Evolutionary conservation across 1,140 invertebrate species (phyloP).

Genomic region (Wasmannia auropunctata): DNA sequence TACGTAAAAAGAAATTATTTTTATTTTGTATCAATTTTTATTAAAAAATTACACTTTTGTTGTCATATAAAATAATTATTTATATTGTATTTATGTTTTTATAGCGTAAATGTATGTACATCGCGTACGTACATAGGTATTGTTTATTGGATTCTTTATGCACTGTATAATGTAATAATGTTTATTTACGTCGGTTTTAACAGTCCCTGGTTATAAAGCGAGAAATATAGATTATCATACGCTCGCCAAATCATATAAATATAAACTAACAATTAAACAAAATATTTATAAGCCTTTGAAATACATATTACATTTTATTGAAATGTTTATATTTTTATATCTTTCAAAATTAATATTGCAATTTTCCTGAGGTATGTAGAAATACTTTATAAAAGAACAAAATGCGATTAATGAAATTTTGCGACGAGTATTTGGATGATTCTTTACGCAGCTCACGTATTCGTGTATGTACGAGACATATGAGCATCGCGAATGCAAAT

Average conservation of each 20-base stretch:
- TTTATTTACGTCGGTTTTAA: background rate
- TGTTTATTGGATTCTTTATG: no score
- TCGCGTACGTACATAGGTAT: no score
- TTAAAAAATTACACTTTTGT: no score
- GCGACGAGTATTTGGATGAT: slow-evolving; percentile 18
- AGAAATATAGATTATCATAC: background rate
- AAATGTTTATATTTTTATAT: background rate
- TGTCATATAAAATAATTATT: no score
- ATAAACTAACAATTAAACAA: background rate
- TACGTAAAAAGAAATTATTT: no score
- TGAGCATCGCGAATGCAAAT: slow-evolving; percentile 48
- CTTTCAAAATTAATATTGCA: background rate
- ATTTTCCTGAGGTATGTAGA: background rate
- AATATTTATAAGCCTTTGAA: background rate
- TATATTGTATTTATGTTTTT: no score
- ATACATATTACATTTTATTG: background rate
- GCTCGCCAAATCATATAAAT: background rate
- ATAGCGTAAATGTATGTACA: no score
- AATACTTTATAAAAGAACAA: background rate
- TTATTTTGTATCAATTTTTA: no score
- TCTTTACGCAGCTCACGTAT: slow-evolving; percentile 43
- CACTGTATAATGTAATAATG: no score
- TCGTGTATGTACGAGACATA: background rate
- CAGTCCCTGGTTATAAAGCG: background rate
- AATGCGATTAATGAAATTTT: slow-evolving; percentile 36